Percentiles rank a stretch among this genome's conserved stretches.
Conservation (phyloP, 1,140 invertebrate genomes). For the Drosophila nasuta region DNA sequence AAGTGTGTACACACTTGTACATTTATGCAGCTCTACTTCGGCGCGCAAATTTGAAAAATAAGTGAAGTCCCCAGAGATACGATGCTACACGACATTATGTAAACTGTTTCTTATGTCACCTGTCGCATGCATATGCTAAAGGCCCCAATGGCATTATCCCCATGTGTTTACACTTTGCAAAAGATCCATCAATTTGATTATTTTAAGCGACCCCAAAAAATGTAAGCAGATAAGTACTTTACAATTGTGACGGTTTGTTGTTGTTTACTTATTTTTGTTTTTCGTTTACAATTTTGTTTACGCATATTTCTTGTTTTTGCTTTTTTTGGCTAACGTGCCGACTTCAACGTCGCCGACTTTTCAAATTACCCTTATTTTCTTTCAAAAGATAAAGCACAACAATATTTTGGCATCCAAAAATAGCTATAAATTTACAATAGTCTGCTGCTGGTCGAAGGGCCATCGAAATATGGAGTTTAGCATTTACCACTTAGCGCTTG, state of each 20-base stretch:
- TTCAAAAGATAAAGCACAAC: slow-evolving; percentile 59
- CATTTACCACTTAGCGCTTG: slow-evolving; percentile 66
- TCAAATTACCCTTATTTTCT: slow-evolving; percentile 56
- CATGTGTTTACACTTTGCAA: neutral
- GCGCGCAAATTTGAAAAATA: slow-evolving; percentile 7
- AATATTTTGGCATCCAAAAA: slow-evolving; percentile 62
- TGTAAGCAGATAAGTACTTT: slow-evolving; percentile 54
- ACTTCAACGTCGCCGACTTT: slow-evolving; percentile 55
- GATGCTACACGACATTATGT: slow-evolving; percentile 14
- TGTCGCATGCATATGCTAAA: slow-evolving; percentile 5
- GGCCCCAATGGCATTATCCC: neutral
- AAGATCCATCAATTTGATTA: slow-evolving; percentile 36
- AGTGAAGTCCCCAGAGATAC: neutral
- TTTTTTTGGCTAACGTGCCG: slow-evolving; percentile 68
- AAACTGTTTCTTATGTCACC: slow-evolving; percentile 26
- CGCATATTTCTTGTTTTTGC: slow-evolving; percentile 32
- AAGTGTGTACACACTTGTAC: neutral
- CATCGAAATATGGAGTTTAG: slow-evolving; percentile 40
- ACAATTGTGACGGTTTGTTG: slow-evolving; percentile 38
- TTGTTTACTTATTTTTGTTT: slow-evolving; percentile 49
- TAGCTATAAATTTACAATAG: slow-evolving; percentile 55
- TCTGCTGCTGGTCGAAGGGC: slow-evolving; percentile 19
- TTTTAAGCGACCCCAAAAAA: slow-evolving; percentile 29
- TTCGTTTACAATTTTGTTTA: slow-evolving; percentile 72
- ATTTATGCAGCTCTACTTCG: neutral